phyloP scores from a whole-genome alignment of 2,797 vertebrate genomes.

The Oreochromis grahami region DNA sequence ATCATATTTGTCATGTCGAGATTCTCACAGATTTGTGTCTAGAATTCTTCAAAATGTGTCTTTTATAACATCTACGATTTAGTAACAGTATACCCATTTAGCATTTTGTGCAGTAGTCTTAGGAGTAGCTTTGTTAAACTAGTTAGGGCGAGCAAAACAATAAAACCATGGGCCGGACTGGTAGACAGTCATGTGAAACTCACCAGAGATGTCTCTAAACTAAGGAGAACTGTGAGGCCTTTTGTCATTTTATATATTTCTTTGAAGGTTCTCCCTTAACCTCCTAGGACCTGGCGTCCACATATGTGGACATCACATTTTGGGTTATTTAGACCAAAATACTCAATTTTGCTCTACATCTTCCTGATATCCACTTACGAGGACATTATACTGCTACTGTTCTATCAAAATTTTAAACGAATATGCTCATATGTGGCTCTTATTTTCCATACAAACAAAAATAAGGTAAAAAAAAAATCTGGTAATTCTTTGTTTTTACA shows the following conservation, averaged over 20 bases:
- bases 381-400: too few species aligned
- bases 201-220: neutral
- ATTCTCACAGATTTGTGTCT: neutral
- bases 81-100: neutral
- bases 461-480: too few species aligned
- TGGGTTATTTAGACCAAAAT: too few species aligned
- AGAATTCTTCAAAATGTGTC: neutral
- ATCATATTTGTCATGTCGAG: neutral
- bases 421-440: too few species aligned
- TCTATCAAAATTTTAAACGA: too few species aligned
- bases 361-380: too few species aligned
- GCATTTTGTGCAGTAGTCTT: neutral
- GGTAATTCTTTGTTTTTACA: too few species aligned
- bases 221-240: neutral
- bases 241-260: neutral
- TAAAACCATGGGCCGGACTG: neutral
- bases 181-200: neutral
- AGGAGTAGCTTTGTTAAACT: neutral
- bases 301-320: too few species aligned
- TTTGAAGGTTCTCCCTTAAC: neutral
- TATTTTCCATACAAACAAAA: too few species aligned
- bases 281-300: too few species aligned
- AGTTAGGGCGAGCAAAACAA: neutral
- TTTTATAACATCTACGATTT: neutral
- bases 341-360: too few species aligned